phyloP scores from a whole-genome alignment of 2,113 vertebrate species.

The Tetrax tetrax region DNA sequence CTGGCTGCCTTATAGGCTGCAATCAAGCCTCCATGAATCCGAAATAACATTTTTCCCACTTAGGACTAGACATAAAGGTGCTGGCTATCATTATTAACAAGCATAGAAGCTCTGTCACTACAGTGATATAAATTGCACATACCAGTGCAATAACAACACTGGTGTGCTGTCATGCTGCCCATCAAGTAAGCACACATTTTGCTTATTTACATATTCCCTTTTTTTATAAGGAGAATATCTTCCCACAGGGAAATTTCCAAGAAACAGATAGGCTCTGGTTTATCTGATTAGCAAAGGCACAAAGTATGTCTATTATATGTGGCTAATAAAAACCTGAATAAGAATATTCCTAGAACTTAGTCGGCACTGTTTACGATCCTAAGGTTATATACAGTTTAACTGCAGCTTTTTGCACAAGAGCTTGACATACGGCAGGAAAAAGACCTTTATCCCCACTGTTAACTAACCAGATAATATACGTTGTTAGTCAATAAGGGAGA shows the following conservation, averaged over 20 bases:
- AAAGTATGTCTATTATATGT: not conserved
- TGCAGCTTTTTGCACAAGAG: slow-evolving; percentile 27
- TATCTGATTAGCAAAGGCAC: not conserved
- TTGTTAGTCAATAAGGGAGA: slow-evolving; percentile 12
- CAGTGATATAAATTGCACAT: not conserved
- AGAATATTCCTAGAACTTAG: slow-evolving; percentile 1
- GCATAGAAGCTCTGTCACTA: not conserved
- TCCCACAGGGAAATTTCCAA: not conserved
- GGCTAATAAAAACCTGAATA: slow-evolving; percentile 5
- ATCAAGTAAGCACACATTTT: not conserved
- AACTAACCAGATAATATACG: slow-evolving; percentile 21
- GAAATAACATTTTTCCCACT: not conserved
- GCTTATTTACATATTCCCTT: not conserved
- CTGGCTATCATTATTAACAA: not conserved
- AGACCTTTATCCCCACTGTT: slow-evolving; percentile 46
- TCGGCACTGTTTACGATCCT: not conserved
- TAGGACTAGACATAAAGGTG: not conserved
- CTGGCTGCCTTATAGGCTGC: not conserved
- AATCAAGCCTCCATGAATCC: not conserved
- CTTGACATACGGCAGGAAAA: not conserved
- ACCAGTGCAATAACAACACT: not conserved
- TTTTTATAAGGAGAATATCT: not conserved
- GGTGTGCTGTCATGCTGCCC: not conserved
- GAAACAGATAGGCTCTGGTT: not conserved
- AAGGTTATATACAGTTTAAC: slow-evolving; percentile 20